Evolutionary conservation across 1,140 invertebrate genomes (phyloP), one percentile per base, ranked within the genome.

Genomic region (Hypothenemus hampei): DNA sequence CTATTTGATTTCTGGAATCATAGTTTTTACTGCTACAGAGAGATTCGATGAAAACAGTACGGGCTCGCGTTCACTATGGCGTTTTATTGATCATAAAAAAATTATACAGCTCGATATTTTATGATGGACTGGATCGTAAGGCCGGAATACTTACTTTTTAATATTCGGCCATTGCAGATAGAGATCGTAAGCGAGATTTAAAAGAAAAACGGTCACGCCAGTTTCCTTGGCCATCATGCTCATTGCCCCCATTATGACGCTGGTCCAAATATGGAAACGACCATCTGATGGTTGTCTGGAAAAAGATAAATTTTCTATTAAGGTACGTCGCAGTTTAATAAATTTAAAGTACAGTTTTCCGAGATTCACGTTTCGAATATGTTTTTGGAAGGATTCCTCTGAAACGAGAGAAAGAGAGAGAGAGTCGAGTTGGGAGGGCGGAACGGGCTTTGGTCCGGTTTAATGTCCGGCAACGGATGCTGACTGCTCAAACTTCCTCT

Each of bases 161-260:
- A 86, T 77, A 60, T 76, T 76, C 33, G 81, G 80, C 82, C 83
- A 85, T 62, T 80, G 81, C 52, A 80, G 75, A 69, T 84, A 87
- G 49, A 87, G 73, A 66, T 88, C 86, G 61, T 85, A 85, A 43
- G 80, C 74, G 39, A 86, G 69, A 68, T 87, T 89, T 40, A 88
- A 76, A 18, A 84, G 77, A 53, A 92, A 77, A 48, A 93, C 83
- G 6, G 89, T 93, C 35, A 96, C 81, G 36, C 92, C 92, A 23
- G 91, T 92, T 72, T 95, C 92, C 74, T 95, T 96, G 51, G 89
- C 88, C 56, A 95, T 75, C 85, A 93, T 92, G 57, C 90, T 87
- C 16, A 90, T 71, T n/a, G 83, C 81, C 3, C 83, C 85, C 2
- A 86, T 70, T 1, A 80, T 60, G 8, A 84, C 78, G 60, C 83